These are phyloP conservation scores for Amazona guildingii DNA, from an alignment of 2,113 vertebrate genomes.

Conservation along the genomic window DNA sequence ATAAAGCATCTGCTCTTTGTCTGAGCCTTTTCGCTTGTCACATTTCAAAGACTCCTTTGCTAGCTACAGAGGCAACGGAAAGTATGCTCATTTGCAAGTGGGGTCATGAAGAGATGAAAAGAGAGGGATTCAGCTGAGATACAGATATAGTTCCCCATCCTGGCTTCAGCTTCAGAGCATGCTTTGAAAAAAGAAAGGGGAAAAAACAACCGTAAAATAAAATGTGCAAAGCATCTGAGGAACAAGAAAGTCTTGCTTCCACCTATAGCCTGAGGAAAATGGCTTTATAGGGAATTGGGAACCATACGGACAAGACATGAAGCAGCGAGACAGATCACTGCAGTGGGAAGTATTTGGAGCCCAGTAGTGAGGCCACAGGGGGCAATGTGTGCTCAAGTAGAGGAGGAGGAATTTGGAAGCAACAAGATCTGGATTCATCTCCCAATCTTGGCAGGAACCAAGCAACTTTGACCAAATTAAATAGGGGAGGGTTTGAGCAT, in stretches of 20 bases:
- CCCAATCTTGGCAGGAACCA: neutral
- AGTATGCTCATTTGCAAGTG: neutral
- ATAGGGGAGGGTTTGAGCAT: neutral
- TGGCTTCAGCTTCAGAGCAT: neutral
- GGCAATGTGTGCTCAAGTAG: neutral
- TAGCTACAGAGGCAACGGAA: conserved; percentile 38
- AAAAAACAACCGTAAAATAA: neutral
- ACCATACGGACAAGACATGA: neutral
- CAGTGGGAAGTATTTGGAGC: neutral
- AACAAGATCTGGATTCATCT: neutral
- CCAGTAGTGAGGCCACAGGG: neutral
- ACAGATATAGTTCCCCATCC: neutral
- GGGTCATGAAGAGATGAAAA: neutral
- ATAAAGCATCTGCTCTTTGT: conserved; percentile 45
- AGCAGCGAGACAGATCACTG: rapidly evolving
- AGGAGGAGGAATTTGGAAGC: neutral
- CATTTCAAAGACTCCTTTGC: conserved; percentile 13
- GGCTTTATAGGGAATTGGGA: neutral
- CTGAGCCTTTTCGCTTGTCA: conserved; percentile 1
- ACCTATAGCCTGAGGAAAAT: neutral
- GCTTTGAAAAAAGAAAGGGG: neutral
- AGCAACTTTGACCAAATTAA: neutral
- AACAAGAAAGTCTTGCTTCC: neutral
- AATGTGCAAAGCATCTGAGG: neutral
- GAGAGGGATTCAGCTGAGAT: neutral